phyloP scores from a whole-genome alignment of 1,140 invertebrate species.

The Polypedilum pembai region DNA sequence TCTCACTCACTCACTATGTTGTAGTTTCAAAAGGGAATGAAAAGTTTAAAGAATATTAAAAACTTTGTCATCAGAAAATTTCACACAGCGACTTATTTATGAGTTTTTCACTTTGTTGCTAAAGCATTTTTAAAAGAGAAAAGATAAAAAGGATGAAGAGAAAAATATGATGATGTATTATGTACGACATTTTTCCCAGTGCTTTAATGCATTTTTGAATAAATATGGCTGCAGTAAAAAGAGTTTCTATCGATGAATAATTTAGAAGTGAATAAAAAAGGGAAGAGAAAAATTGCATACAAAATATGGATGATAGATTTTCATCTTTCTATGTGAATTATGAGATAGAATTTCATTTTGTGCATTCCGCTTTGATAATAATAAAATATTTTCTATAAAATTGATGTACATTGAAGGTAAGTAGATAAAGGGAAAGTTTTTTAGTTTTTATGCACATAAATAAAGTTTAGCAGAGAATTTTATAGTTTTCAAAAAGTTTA shows the following conservation, averaged over 20 bases:
- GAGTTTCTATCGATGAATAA: conserved; percentile 2
- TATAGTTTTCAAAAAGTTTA: too few species aligned
- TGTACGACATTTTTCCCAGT: too few species aligned
- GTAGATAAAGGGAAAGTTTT: too few species aligned
- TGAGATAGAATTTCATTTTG: too few species aligned
- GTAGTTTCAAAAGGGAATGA: neutral
- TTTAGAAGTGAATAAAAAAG: too few species aligned
- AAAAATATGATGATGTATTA: neutral
- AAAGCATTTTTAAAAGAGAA: neutral
- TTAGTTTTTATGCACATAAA: too few species aligned
- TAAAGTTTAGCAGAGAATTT: too few species aligned
- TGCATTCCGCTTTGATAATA: too few species aligned
- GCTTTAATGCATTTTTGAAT: neutral
- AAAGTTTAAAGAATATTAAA: conserved; percentile 20
- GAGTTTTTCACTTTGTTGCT: conserved; percentile 10
- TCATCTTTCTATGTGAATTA: too few species aligned
- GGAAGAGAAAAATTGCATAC: conserved; percentile 8
- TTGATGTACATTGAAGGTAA: too few species aligned
- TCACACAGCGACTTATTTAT: conserved; percentile 17
- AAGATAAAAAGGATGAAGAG: neutral
- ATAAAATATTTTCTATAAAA: too few species aligned
- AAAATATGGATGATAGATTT: neutral
- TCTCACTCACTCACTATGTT: neutral
- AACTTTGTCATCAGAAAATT: conserved; percentile 9
- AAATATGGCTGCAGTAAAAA: neutral